Evolutionary conservation across 2,888 invertebrate genomes (phyloP).

Genomic region (Oligia strigilis): DNA sequence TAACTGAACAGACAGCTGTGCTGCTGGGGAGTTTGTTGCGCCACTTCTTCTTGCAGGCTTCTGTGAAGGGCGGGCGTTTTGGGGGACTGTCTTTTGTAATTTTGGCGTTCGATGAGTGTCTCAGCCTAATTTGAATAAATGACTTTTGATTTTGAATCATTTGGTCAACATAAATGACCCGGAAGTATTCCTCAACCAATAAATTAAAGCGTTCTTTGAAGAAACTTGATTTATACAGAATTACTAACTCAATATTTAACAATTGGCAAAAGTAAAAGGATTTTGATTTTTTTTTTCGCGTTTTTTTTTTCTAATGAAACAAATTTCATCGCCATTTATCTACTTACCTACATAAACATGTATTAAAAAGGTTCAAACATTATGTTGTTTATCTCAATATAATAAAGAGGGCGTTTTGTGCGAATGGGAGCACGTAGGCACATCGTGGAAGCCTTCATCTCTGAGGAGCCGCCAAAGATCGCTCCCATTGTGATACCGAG

Average conservation of each 20-base stretch:
- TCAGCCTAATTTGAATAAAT: no score
- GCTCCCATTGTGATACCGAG: conserved; percentile 84
- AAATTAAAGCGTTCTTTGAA: neutral
- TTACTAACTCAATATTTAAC: neutral
- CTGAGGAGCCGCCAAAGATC: conserved; percentile 77
- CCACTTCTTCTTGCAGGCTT: no score
- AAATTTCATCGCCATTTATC: neutral
- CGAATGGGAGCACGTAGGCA: conserved; percentile 68
- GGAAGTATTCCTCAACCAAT: neutral
- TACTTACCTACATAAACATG: neutral
- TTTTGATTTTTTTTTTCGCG: neutral
- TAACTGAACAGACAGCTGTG: no score
- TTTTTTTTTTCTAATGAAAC: neutral
- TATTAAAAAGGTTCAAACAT: conserved; percentile 28
- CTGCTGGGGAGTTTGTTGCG: no score
- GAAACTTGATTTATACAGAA: neutral
- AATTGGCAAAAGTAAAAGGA: neutral
- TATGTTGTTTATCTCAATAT: conserved; percentile 71
- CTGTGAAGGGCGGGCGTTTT: no score
- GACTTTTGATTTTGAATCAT: no score
- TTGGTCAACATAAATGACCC: neutral
- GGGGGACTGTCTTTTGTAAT: no score
- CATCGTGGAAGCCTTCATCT: conserved; percentile 75
- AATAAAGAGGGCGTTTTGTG: conserved; percentile 65
- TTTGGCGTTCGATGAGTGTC: no score